phyloP scores from a whole-genome alignment of 1,140 invertebrate species.

The Platyura marginata region DNA sequence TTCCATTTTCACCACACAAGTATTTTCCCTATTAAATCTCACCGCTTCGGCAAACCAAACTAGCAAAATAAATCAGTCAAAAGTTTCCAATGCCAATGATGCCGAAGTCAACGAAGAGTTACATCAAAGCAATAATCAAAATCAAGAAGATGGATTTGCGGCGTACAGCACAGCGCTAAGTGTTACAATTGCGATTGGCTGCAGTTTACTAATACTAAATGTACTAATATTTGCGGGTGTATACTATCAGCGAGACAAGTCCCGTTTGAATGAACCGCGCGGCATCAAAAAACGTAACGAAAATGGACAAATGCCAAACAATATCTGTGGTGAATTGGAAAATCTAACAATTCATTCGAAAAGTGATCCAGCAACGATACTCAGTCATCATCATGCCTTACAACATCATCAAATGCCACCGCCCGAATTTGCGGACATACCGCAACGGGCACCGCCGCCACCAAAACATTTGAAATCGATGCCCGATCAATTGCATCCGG shows the following conservation, averaged over 20 bases:
- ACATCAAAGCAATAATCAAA: slow-evolving; percentile 26
- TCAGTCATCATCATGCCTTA: slow-evolving; percentile 44
- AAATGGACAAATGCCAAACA: slow-evolving; percentile 67
- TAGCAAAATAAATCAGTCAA: slow-evolving; percentile 10
- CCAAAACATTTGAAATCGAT: slow-evolving; percentile 46
- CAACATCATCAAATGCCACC: slow-evolving; percentile 58
- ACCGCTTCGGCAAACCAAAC: slow-evolving; percentile 16
- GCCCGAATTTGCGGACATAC: slow-evolving; percentile 56
- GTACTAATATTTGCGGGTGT: slow-evolving; percentile 86
- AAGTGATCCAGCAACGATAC: slow-evolving; percentile 42
- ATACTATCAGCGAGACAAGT: slow-evolving; percentile 81
- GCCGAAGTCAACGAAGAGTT: slow-evolving; percentile 22
- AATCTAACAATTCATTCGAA: slow-evolving; percentile 44
- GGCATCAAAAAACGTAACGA: slow-evolving; percentile 53
- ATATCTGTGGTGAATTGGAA: slow-evolving; percentile 60
- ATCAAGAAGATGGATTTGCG: slow-evolving; percentile 64
- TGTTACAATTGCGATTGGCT: slow-evolving; percentile 88
- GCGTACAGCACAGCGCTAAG: slow-evolving; percentile 75
- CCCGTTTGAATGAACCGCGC: slow-evolving; percentile 40
- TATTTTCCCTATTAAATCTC: slow-evolving; percentile 21
- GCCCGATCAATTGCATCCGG: slow-evolving; percentile 35
- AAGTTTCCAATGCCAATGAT: slow-evolving; percentile 10
- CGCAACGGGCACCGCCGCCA: slow-evolving; percentile 49
- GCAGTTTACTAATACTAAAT: slow-evolving; percentile 73
- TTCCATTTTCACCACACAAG: slow-evolving; percentile 22